Conservation (phyloP, 2,113 vertebrate species). For the Melospiza georgiana region DNA sequence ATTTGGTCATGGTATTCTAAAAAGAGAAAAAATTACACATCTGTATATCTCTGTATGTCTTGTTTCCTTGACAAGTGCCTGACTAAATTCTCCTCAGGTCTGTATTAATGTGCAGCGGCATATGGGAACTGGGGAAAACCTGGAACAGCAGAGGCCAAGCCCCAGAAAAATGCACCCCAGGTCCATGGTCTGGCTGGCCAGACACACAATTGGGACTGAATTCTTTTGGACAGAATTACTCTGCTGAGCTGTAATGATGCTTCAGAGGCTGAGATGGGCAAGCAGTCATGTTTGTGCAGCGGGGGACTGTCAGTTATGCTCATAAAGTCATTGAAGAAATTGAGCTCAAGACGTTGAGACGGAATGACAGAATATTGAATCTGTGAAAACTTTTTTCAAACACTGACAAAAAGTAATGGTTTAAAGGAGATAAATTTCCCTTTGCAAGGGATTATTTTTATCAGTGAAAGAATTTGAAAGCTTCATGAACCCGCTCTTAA, state of each 20-base stretch:
- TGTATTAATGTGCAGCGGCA: not conserved
- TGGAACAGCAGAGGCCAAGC: not conserved
- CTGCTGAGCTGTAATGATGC: not conserved
- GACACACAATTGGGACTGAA: not conserved
- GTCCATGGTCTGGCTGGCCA: not conserved
- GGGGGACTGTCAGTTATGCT: not conserved
- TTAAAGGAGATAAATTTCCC: not conserved
- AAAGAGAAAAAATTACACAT: not conserved
- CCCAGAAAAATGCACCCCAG: not conserved
- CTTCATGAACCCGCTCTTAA: not conserved
- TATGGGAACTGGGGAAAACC: not conserved
- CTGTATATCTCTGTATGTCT: not conserved
- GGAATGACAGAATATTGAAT: not conserved
- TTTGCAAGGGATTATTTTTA: not conserved
- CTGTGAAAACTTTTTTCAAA: not conserved
- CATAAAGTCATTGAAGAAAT: not conserved
- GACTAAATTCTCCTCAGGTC: not conserved
- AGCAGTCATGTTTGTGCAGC: not conserved
- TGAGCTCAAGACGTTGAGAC: not conserved
- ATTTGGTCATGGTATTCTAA: not conserved
- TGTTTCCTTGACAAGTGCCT: not conserved
- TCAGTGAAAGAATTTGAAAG: not conserved
- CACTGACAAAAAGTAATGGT: not conserved
- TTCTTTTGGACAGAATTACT: not conserved
- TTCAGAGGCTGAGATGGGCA: not conserved